Evolutionary conservation across 2,113 vertebrate genomes (phyloP).

Genomic region (Boulengeromyrus knoepffleri): DNA sequence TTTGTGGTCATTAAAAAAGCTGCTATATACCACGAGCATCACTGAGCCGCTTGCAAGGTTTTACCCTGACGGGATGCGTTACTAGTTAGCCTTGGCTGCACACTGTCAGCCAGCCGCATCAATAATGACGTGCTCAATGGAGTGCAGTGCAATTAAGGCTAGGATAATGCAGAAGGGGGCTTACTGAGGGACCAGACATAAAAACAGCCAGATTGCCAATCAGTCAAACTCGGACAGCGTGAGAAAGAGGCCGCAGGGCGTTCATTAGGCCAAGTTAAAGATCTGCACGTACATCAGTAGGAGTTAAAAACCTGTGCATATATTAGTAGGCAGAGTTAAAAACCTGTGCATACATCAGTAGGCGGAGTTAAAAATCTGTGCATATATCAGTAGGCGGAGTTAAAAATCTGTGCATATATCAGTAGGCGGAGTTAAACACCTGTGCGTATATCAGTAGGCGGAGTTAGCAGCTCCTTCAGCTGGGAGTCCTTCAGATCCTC

Average conservation of each 20-base stretch:
- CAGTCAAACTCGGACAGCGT: neutral
- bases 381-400: neutral
- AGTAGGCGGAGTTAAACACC: slow-evolving; percentile 71
- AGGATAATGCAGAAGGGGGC: neutral
- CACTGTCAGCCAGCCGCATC: neutral
- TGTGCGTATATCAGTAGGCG: slow-evolving; percentile 70
- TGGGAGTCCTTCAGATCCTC: slow-evolving; percentile 85
- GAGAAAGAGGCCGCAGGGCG: neutral
- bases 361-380: too few species aligned
- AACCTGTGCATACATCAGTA: slow-evolving; percentile 58
- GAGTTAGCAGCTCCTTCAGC: slow-evolving; percentile 77
- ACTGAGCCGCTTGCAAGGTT: neutral
- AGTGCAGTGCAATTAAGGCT: neutral
- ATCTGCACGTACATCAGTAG: neutral
- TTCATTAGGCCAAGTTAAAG: neutral
- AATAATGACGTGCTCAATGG: neutral
- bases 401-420: slow-evolving; percentile 74
- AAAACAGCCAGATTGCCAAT: neutral
- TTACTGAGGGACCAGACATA: neutral
- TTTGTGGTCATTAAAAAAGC: neutral
- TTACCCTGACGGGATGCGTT: neutral
- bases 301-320: neutral
- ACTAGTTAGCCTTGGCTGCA: neutral
- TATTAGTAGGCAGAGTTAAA: neutral
- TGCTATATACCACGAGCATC: neutral